Evolutionary conservation across 2,797 vertebrate genomes (phyloP).

Genomic region (Erithacus rubecula): DNA sequence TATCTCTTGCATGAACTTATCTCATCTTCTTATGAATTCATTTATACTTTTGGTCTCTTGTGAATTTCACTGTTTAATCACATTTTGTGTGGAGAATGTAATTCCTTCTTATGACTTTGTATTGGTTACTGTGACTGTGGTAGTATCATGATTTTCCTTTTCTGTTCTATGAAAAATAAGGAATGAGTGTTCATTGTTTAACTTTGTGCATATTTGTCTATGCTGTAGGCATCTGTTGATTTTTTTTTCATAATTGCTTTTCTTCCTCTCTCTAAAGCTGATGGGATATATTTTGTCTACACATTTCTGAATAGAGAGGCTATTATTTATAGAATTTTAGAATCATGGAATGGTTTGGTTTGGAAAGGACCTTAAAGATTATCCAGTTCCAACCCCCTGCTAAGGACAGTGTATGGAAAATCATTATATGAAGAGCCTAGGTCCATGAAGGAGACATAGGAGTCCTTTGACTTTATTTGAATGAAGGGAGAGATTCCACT

Average conservation of each 20-base stretch:
- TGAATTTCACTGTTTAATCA: conserved; percentile 26
- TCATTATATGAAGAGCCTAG: fast-evolving
- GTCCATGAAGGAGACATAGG: not conserved
- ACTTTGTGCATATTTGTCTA: not conserved
- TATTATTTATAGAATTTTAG: not conserved
- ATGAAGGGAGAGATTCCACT: not conserved
- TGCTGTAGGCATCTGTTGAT: not conserved
- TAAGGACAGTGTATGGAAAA: not conserved
- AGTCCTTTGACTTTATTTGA: not conserved
- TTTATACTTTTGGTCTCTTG: not conserved
- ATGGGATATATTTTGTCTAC: not conserved
- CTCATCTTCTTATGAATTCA: conserved; percentile 9
- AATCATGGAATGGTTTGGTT: not conserved
- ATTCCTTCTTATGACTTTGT: conserved; percentile 19
- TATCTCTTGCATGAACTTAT: not conserved
- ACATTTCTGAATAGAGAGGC: not conserved
- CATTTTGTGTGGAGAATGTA: conserved; percentile 33
- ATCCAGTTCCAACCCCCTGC: not conserved
- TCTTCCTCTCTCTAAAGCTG: not conserved
- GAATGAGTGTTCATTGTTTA: not conserved
- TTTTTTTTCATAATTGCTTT: fast-evolving
- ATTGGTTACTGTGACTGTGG: not conserved
- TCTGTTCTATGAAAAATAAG: not conserved
- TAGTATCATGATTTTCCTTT: not conserved
- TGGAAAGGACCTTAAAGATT: not conserved